phyloP scores from a whole-genome alignment of 2,797 vertebrate genomes.

The Gorsachius magnificus region DNA sequence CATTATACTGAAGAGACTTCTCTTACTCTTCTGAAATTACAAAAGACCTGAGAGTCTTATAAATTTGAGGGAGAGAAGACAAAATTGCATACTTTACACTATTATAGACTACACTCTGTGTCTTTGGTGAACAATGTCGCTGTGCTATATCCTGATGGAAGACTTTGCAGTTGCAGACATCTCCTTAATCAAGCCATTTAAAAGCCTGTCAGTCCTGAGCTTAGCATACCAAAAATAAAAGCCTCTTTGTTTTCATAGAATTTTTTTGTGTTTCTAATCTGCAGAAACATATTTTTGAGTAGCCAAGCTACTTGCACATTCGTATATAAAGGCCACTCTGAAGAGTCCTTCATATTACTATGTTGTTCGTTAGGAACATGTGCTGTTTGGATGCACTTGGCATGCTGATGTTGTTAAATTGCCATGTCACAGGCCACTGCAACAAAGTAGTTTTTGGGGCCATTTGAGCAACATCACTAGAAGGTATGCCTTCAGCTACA shows the following conservation, averaged over 20 bases:
- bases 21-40: neutral
- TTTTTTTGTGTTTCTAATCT: neutral
- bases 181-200: neutral
- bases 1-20: neutral
- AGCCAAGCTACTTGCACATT: neutral
- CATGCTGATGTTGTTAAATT: neutral
- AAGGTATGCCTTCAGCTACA: neutral
- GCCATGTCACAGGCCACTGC: neutral
- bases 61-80: neutral
- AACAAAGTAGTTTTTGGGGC: neutral
- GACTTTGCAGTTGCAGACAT: neutral
- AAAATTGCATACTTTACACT: neutral
- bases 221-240: neutral
- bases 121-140: neutral
- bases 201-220: neutral
- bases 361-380: neutral
- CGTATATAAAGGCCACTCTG: neutral
- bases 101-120: neutral
- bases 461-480: neutral
- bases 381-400: neutral
- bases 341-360: neutral
- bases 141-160: neutral
- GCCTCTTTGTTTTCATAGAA: neutral
- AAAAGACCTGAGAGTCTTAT: neutral
- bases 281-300: neutral